Base-by-base conservation (phyloP, 2,797 vertebrate species). In the Esox lucius region DNA sequence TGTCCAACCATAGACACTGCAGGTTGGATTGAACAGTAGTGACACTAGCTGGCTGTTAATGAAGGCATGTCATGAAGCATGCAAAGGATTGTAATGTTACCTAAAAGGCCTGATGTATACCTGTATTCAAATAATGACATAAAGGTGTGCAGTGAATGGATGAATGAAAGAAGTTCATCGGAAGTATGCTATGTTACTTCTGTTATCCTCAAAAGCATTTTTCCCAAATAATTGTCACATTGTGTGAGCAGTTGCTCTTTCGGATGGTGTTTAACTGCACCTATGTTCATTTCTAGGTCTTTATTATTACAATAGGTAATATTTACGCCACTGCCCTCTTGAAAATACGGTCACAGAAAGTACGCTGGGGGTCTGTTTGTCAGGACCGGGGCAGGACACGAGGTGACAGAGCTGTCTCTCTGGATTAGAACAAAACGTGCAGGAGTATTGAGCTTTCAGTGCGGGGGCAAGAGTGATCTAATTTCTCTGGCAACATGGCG, bases 401-500 rank as follows among this genome's bases (percentile, higher is more conserved):
- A 87, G 88, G 91, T 86, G 87, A 91, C 90, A 88, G 87, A 81
- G 84, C 79, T 89, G 87, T 89, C 90, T 90, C 81, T 80, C 85
- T 85, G 78, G 80, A 90, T 92, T 92, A 90, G 87, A 88, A 84
- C 83, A 84, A 84, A 85, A 84, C 83, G 75, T 65, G 76, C 81
- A 75, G 79, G 73, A 90, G 89, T 72, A 76, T 68, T 68, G 76
- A 72, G 72, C 82, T 87, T 90, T 93, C 83, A 91, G 84, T 78
- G 87, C 84, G 79, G 86, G 79, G 86, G 78, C 72, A 64, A 74
- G 80, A 87, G 76, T 84, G 83, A 90, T 90, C 87, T 89, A 81
- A 88, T 92, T 91, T 87, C 78, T 81, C 78, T 76, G 82, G 77
- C 84, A 78, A 86, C 77, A 81, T 83, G 79, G 76, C 71, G 80